These are phyloP conservation scores for Percopsis omiscomaycus DNA, from an alignment of 2,797 vertebrate species.

Conservation along the genomic window DNA sequence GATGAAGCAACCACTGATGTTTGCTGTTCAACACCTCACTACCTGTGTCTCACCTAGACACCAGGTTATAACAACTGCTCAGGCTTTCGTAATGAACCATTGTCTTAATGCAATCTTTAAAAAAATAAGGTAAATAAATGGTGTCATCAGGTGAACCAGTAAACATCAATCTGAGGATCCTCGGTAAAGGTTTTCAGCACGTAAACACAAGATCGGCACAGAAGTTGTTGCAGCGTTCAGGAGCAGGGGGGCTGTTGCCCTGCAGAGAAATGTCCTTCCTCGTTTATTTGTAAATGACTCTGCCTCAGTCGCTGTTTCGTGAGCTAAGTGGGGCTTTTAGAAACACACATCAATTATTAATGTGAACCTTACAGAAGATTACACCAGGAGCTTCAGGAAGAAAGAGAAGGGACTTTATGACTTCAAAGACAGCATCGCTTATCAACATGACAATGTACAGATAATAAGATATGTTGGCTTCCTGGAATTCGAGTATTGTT, in stretches of 20 bases:
- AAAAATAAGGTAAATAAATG: too few relatives aligned
- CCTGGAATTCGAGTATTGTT: background rate
- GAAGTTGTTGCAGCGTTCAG: background rate
- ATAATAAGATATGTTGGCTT: background rate
- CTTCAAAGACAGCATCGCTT: too few relatives aligned
- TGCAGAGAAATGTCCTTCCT: background rate
- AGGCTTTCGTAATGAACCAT: too few relatives aligned
- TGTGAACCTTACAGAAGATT: conserved; percentile 42
- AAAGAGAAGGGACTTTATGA: background rate
- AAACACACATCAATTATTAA: conserved; percentile 54
- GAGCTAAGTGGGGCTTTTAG: conserved; percentile 33
- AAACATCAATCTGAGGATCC: too few relatives aligned
- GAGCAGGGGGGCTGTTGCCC: background rate
- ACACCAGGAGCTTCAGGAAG: conserved; percentile 3
- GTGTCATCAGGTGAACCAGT: too few relatives aligned
- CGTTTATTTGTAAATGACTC: conserved; percentile 39
- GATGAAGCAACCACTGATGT: too few relatives aligned
- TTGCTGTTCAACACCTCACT: too few relatives aligned
- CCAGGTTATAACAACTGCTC: too few relatives aligned
- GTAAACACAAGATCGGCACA: too few relatives aligned
- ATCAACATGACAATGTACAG: background rate
- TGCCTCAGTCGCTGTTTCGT: conserved; percentile 14
- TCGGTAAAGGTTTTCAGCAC: too few relatives aligned
- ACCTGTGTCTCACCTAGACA: too few relatives aligned
- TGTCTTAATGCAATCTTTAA: too few relatives aligned